Percentiles rank a stretch among this genome's conserved stretches.
Evolutionary conservation across 2,888 invertebrate species (phyloP).

Genomic region (Rhopalosiphum nymphaeae): DNA sequence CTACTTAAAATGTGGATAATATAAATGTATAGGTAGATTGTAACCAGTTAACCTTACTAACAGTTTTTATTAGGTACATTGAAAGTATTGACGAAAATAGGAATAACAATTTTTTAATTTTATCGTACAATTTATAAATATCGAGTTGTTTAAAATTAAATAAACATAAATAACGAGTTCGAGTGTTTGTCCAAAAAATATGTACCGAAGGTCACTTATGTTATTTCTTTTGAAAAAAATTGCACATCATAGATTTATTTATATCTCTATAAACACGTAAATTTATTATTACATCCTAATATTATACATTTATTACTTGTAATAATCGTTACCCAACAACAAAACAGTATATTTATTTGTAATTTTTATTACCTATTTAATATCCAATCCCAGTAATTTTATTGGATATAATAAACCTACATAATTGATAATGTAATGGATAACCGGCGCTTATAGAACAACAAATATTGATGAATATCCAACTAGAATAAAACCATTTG

Average conservation of each 20-base stretch:
- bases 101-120: neutral
- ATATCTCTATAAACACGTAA: neutral
- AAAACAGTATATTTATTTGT: neutral
- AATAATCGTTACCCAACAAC: neutral
- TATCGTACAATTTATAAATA: neutral
- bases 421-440: neutral
- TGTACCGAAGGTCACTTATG: neutral
- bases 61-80: neutral
- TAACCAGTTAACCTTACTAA: neutral
- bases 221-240: neutral
- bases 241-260: neutral
- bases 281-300: neutral
- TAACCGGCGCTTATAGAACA: neutral
- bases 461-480: slow-evolving; percentile 1
- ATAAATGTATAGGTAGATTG: neutral
- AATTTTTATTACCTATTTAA: neutral
- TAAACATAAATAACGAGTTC: neutral
- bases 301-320: neutral
- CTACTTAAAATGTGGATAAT: too few relatives aligned
- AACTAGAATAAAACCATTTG: neutral
- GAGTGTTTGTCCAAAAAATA: neutral
- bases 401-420: neutral
- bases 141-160: neutral
- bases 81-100: neutral
- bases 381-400: neutral